A percentile compares a stretch with the other conserved stretches of the same genome.
These are phyloP conservation scores for Numenius arquata DNA, from an alignment of 2,113 vertebrate species.

Conservation along the genomic window DNA sequence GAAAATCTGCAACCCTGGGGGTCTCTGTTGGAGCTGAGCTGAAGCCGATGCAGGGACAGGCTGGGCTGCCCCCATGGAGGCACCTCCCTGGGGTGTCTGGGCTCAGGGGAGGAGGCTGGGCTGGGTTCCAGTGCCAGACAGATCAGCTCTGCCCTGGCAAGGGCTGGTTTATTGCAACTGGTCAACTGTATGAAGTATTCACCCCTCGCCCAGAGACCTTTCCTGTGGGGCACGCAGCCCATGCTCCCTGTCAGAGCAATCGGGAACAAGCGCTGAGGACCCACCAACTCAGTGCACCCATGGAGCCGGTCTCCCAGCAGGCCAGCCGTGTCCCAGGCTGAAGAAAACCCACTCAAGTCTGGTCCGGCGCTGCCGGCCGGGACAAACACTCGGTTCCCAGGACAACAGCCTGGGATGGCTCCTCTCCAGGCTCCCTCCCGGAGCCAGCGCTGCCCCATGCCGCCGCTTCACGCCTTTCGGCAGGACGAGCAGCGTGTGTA, in stretches of 20 bases:
- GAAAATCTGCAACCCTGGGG: not conserved
- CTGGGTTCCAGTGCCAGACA: not conserved
- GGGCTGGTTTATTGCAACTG: not conserved
- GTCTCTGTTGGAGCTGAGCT: not conserved
- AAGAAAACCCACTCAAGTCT: not conserved
- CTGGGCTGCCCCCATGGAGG: not conserved
- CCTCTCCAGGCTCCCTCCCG: not conserved
- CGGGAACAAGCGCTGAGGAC: fast-evolving
- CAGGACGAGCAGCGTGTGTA: not conserved
- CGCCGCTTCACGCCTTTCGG: not conserved
- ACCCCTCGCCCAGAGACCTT: not conserved
- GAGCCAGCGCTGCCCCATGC: not conserved
- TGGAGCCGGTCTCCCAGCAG: too few species aligned
- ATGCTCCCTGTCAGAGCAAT: fast-evolving
- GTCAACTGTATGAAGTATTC: not conserved
- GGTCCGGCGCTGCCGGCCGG: not conserved
- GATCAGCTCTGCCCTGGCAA: not conserved
- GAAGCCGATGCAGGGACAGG: not conserved
- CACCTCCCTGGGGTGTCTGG: not conserved
- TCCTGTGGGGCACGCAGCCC: fast-evolving
- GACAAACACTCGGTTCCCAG: not conserved
- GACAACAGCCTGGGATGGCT: not conserved
- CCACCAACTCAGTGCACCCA: not conserved
- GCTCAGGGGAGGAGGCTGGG: fast-evolving
- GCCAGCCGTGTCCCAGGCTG: not conserved